Evolutionary conservation across 2,888 invertebrate species (phyloP), one percentile per base, ranked within the genome.

Genomic region (Drosophila basisetae): DNA sequence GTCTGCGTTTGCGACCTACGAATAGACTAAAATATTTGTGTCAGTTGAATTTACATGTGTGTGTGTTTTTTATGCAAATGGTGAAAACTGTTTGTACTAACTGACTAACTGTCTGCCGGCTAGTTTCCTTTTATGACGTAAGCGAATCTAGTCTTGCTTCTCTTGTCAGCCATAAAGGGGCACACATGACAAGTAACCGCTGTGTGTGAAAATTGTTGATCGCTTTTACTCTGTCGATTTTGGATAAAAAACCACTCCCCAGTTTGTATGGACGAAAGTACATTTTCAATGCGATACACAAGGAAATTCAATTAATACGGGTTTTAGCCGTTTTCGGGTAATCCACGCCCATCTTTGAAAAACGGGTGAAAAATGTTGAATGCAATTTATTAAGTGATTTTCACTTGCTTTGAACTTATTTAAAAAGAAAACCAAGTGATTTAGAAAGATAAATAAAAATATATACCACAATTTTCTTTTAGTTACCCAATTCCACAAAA

Each of bases 1-100:
- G 73, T 73, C 73, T 73, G 73, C 59, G 68, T 16, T 62, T 61
- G 30, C 43, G 61, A 58, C 52, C 64, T 53, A 59, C 59, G 54
- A 50, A 37, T 55, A 30, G 71, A 41, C 28, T 28, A 28, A 3
- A 28, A 28, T 63, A 70, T 70, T 61, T 62, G 53, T 60, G 55
- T 66, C 72, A 53, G 55, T 72, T 56, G 60, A 49, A 35, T 67
- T 49, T 59, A 49, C 28, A 13, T 55, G 28, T n/a, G 13, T 37
- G 28, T 55, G 37, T 39, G n/a, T 9, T n/a, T 18, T 30, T 11
- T 39, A 66, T 61, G 62, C 62, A 55, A 43, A 49, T 58, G 25
- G 28, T 6, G 28, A 56, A 55, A 39, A 56, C 30, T 39, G 39
- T 11, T 31, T 52, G 52, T 0, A 30, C 30, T 28, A 37, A 25